These are phyloP conservation scores for Actenoides lindsayi DNA, from an alignment of 2,113 vertebrate genomes.

Conservation along the genomic window DNA sequence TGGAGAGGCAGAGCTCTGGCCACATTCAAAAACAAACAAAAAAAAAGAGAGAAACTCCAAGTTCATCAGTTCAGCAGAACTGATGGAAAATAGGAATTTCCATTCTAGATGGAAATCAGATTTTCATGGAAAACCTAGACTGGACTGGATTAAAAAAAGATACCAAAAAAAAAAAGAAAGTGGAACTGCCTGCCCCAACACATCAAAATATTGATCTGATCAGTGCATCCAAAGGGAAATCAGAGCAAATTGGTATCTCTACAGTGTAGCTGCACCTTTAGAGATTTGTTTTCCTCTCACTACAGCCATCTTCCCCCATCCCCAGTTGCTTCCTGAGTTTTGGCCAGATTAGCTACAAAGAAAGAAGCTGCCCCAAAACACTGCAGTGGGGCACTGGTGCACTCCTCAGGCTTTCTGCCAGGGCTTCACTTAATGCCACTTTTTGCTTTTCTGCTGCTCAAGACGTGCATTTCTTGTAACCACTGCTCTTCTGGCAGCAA, in stretches of 20 bases:
- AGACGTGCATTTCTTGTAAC: conserved; percentile 6
- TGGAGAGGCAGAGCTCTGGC: not conserved
- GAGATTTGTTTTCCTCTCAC: not conserved
- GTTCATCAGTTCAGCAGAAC: not conserved
- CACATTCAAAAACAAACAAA: not conserved
- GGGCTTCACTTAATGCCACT: not conserved
- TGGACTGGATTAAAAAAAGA: not conserved
- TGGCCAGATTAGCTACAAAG: not conserved
- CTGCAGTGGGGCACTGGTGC: not conserved
- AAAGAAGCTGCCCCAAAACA: not conserved
- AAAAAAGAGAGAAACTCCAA: not conserved
- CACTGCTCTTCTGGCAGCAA: not conserved
- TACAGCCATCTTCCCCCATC: not conserved
- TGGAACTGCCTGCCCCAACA: not conserved
- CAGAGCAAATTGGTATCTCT: not conserved
- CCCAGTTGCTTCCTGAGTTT: not conserved
- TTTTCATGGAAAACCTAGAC: not conserved
- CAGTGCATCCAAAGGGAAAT: not conserved
- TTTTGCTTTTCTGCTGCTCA: not conserved
- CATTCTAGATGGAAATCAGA: not conserved
- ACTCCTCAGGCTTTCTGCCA: not conserved
- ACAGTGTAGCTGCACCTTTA: not conserved
- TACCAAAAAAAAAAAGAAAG: not conserved
- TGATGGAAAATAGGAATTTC: not conserved
- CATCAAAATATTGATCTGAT: not conserved